Evolutionary conservation across 1,140 invertebrate species (phyloP), one percentile per base, ranked within the genome.

Genomic region (Coboldia fuscipes): DNA sequence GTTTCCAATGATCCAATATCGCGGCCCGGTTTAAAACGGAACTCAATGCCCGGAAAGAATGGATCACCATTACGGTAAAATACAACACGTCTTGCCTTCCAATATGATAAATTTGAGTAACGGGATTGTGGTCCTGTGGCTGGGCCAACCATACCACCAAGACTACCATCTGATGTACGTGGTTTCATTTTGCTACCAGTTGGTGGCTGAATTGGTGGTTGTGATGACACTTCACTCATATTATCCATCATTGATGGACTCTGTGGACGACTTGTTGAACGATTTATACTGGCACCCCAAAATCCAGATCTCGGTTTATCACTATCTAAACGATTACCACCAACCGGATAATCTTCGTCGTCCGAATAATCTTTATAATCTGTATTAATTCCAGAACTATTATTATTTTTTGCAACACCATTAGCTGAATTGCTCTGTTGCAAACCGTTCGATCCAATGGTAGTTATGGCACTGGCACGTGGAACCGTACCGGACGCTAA

Each of bases 41-140:
- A 77, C 51, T 86, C 82, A 14, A 88, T 67, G 0, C 85, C 84
- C 26, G 81, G 82, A 54, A 79, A 85, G 50, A 88, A 85, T 0
- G 78, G 77, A 54, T 93, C 86, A 4, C 88, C 88, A 68, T 93
- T 96, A 47, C 80, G 74, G 56, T 81, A 94, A 56, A 94, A 92
- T 1, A 78, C 75, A 23, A 93, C 79, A 16, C 84, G 60, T 34
- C 76, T 63, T 0, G 83, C 83, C 40, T 78, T 70, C 80, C 82
- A 88, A 45, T 82, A 83, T 27, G 76, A 79, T 23, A 83, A 64
- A 52, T 83, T 80, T 36, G 70, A 72, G 53, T 81, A 82, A 37
- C 72, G 63, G 38, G 66, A 62, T 39, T 45, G 49, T 15, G 24
- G 10, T 13, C 20, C 31, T 13, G 9, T n/a, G n/a, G 13, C 28